Evolutionary conservation across 2,888 invertebrate species (phyloP).

Genomic region (Cantharis rustica): DNA sequence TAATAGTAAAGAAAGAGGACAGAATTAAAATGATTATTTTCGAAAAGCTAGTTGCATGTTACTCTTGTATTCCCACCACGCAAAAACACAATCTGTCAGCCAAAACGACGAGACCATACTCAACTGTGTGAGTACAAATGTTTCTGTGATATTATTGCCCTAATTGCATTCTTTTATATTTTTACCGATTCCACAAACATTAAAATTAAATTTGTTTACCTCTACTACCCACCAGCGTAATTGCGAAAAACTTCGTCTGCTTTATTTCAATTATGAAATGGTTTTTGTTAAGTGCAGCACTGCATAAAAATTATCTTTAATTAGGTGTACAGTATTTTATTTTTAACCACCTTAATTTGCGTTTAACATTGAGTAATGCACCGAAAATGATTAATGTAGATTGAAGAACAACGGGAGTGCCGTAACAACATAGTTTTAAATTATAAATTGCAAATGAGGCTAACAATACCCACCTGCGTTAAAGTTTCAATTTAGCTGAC

Average conservation of each 20-base stretch:
- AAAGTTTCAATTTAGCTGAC: background rate
- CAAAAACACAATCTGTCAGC: constrained; percentile 49
- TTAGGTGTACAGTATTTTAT: background rate
- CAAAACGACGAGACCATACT: constrained; percentile 39
- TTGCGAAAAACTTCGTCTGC: constrained; percentile 26
- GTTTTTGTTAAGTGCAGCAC: background rate
- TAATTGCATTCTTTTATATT: constrained; percentile 42
- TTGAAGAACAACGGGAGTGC: background rate
- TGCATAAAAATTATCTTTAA: background rate
- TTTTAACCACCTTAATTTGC: background rate
- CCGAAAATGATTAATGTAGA: background rate
- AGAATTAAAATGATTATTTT: constrained; percentile 21
- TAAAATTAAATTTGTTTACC: constrained; percentile 34
- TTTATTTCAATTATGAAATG: constrained; percentile 8
- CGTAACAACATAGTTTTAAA: background rate
- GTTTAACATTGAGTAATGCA: background rate
- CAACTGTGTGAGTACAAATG: constrained; percentile 44
- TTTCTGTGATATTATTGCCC: constrained; percentile 41
- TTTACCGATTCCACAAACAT: constrained; percentile 38
- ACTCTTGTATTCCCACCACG: constrained; percentile 42
- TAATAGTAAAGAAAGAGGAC: background rate
- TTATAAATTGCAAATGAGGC: constrained; percentile 9
- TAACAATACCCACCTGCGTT: constrained; percentile 5
- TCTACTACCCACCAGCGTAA: constrained; percentile 9
- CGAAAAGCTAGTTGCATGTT: constrained; percentile 44